These are phyloP conservation scores for Lota lota DNA, from an alignment of 2,113 vertebrate genomes.

Conservation along the genomic window DNA sequence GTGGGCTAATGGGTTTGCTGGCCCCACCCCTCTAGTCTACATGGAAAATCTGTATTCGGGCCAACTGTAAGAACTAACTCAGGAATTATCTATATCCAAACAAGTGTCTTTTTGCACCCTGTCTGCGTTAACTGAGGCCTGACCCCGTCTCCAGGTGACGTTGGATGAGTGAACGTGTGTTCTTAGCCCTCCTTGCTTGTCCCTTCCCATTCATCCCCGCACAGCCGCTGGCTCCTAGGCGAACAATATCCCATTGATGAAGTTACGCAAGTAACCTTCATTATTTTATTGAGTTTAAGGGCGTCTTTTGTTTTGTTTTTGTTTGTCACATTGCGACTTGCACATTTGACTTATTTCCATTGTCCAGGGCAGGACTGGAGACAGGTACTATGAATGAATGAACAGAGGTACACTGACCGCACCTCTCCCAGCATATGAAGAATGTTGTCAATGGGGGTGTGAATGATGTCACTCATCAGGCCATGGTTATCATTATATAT, in stretches of 20 bases:
- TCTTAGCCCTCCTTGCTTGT: background rate
- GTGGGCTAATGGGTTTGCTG: slow-evolving; percentile 48
- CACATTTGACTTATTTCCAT: slow-evolving; percentile 44
- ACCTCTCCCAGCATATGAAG: slow-evolving; percentile 53
- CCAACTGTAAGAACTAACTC: slow-evolving; percentile 61
- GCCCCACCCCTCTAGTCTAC: slow-evolving; percentile 22
- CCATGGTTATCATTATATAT: slow-evolving; percentile 1
- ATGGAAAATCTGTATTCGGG: slow-evolving; percentile 51
- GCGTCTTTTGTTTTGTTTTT: background rate
- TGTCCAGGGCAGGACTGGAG: slow-evolving; percentile 30
- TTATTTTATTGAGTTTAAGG: background rate
- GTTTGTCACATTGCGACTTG: slow-evolving; percentile 36
- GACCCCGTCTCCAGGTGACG: no score
- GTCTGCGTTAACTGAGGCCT: slow-evolving; percentile 9
- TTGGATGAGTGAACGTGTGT: background rate
- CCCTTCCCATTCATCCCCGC: background rate
- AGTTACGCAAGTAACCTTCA: slow-evolving; percentile 57
- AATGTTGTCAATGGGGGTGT: slow-evolving; percentile 32
- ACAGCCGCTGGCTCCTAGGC: slow-evolving; percentile 41
- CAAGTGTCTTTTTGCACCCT: slow-evolving; percentile 25
- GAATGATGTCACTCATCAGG: slow-evolving; percentile 21
- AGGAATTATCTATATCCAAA: slow-evolving; percentile 58
- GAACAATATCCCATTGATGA: slow-evolving; percentile 44
- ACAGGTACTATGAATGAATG: slow-evolving; percentile 59
- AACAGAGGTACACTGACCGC: slow-evolving; percentile 51